Conservation (phyloP, 2,888 invertebrate species). For the Orchestes rusci region DNA sequence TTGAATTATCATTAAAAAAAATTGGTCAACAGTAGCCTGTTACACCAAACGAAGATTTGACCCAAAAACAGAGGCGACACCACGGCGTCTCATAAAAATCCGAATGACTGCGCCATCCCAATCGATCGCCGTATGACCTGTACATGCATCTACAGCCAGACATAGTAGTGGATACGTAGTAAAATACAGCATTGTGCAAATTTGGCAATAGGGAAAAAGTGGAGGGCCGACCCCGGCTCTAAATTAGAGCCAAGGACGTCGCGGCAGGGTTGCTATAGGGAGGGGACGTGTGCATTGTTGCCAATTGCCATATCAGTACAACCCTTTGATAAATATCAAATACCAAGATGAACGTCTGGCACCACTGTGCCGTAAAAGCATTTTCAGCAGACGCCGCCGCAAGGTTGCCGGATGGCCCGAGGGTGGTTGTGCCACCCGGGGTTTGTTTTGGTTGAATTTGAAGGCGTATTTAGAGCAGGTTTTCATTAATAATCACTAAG, state of each 20-base stretch:
- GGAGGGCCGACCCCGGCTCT: constrained; percentile 12
- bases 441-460: constrained; percentile 18
- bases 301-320: neutral
- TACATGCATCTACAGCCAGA: constrained; percentile 2
- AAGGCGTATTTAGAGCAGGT: constrained; percentile 11
- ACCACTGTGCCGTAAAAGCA: too few species aligned
- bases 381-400: constrained; percentile 10
- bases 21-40: too few species aligned
- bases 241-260: constrained; percentile 23
- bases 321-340: neutral
- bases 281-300: constrained; percentile 6
- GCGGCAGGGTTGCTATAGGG: constrained; percentile 11
- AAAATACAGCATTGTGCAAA: constrained; percentile 13
- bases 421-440: constrained; percentile 9
- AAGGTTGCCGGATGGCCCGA: constrained; percentile 11
- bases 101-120: too few species aligned
- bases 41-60: too few species aligned
- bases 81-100: too few species aligned
- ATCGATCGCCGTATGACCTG: constrained; percentile 8
- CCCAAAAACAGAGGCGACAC: too few species aligned
- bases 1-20: too few species aligned
- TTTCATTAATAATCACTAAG: too few species aligned
- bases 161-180: constrained; percentile 9
- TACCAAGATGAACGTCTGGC: neutral
- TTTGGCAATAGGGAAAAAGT: constrained; percentile 14